Evolutionary conservation across 2,113 vertebrate species (phyloP).

Genomic region (Thunnus maccoyii): DNA sequence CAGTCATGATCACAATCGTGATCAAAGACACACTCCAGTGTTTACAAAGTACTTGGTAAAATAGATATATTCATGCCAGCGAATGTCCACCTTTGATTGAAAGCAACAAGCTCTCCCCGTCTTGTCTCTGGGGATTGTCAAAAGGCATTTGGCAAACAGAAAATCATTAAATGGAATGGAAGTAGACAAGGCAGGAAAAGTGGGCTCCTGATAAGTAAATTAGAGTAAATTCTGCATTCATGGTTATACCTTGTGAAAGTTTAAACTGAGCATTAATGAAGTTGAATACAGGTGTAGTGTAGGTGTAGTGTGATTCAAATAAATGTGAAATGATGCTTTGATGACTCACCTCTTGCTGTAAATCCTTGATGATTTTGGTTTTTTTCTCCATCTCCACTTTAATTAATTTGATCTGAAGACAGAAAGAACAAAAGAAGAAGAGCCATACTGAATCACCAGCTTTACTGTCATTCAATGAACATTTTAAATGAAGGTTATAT

Average conservation of each 20-base stretch:
- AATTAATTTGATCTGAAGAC: constrained; percentile 93
- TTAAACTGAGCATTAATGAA: background rate
- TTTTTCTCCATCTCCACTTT: constrained; percentile 99
- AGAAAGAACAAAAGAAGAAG: constrained; percentile 37
- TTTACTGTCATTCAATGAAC: constrained; percentile 3
- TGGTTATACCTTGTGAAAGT: background rate
- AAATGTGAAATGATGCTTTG: background rate
- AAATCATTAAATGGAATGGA: constrained; percentile 37
- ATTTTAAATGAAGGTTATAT: constrained; percentile 13
- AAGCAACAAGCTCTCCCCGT: constrained; percentile 5
- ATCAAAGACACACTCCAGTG: constrained; percentile 36
- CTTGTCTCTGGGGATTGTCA: constrained; percentile 20
- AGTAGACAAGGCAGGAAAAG: background rate
- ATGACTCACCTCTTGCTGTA: constrained; percentile 95
- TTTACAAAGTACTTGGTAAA: constrained; percentile 27
- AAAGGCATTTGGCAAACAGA: constrained; percentile 49
- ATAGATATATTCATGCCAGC: constrained; percentile 25
- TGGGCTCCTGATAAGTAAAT: constrained; percentile 24
- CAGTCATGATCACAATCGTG: constrained; percentile 22
- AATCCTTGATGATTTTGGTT: constrained; percentile 96
- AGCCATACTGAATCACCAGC: background rate
- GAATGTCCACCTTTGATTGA: constrained; percentile 45
- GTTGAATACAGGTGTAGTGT: background rate
- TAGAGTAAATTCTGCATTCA: constrained; percentile 9
- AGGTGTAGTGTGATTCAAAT: background rate